phyloP scores from a whole-genome alignment of 53 echinoderm and acorn worm species.

The Crossaster papposus region DNA sequence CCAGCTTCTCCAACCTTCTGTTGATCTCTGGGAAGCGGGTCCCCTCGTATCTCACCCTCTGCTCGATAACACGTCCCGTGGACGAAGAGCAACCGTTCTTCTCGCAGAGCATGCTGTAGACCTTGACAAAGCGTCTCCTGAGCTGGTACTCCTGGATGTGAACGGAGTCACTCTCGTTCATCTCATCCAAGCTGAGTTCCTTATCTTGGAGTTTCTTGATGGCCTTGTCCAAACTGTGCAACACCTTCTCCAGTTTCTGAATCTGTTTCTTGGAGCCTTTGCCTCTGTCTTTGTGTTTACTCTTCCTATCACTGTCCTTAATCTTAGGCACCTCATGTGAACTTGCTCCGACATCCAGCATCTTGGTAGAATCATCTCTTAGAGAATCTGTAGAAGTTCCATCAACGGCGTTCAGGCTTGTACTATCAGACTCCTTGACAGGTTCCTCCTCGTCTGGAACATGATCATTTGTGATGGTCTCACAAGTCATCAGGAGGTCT shows the following conservation, averaged over 20 bases:
- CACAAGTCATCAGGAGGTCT: slow-evolving; percentile 32
- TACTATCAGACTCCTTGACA: background rate
- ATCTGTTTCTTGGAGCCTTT: slow-evolving; percentile 69
- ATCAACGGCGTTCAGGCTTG: background rate
- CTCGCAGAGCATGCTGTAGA: slow-evolving; percentile 83
- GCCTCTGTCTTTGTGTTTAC: slow-evolving; percentile 28
- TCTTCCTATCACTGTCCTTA: slow-evolving; percentile 6
- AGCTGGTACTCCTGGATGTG: slow-evolving; percentile 88
- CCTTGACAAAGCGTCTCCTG: slow-evolving; percentile 75
- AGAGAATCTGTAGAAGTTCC: background rate
- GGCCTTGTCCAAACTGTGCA: slow-evolving; percentile 68
- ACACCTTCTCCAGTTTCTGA: slow-evolving; percentile 67
- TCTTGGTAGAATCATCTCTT: background rate
- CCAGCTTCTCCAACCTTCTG: slow-evolving; percentile 67
- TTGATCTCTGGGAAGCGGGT: slow-evolving; percentile 90
- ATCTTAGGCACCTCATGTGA: background rate
- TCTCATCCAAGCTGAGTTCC: slow-evolving; percentile 87
- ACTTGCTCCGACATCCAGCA: background rate
- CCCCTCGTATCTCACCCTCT: slow-evolving; percentile 66
- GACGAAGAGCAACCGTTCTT: slow-evolving; percentile 66
- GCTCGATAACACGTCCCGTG: slow-evolving; percentile 82
- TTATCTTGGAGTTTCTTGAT: slow-evolving; percentile 81
- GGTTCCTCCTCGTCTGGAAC: background rate
- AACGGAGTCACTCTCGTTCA: slow-evolving; percentile 74
- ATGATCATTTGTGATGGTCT: slow-evolving; percentile 8